Base-by-base conservation (phyloP, 2,797 vertebrate genomes). In the Sitta carolinensis region DNA sequence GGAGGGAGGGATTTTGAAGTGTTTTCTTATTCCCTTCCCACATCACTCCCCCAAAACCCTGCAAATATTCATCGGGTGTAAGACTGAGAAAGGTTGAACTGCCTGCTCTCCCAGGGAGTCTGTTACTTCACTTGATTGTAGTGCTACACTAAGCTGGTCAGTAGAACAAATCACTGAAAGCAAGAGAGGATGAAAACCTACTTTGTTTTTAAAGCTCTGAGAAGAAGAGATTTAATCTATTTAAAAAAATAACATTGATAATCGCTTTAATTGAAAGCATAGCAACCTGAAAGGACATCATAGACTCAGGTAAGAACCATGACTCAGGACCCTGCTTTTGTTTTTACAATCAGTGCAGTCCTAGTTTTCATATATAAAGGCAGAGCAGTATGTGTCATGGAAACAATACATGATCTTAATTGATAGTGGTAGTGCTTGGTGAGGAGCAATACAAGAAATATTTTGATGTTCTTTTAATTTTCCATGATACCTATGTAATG, bases 11-110 rank as follows among this genome's bases (percentile, higher is more conserved):
- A 78, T 64, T 81, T 67, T 50, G 6, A 43, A 50, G 36, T 6
- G 3, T 27, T 80, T 80, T 45, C 13, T 52, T 15, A 23, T 58
- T 87, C 57, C 3, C 15, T 89, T 66, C 11, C 25, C 1, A 0
- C 16, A 38, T 11, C 0, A 0, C 5, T 86, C 4, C 10, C 23
- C 2, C 11, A 47, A 63, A 84, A 36, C 6, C 4, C 5, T 8
- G 13, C 5, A 25, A 15, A 4, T 23, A 32, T 77, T 76, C n/a
- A 51, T 40, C 54, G 14, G 20, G 3, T 36, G 7, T 34, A 63
- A 74, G 19, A 43, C 0, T 27, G 36, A 86, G 26, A 77, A 87
- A 59, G 75, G 17, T 5, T 48, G 34, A 64, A 29, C 10, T 38
- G 11, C 16, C 15, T 64, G 17, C 25, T 64, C 19, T 67, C 22